A percentile compares a stretch with the other conserved stretches of the same genome.
Conservation (phyloP, 2,113 vertebrate genomes). For the Oreochromis niloticus region DNA sequence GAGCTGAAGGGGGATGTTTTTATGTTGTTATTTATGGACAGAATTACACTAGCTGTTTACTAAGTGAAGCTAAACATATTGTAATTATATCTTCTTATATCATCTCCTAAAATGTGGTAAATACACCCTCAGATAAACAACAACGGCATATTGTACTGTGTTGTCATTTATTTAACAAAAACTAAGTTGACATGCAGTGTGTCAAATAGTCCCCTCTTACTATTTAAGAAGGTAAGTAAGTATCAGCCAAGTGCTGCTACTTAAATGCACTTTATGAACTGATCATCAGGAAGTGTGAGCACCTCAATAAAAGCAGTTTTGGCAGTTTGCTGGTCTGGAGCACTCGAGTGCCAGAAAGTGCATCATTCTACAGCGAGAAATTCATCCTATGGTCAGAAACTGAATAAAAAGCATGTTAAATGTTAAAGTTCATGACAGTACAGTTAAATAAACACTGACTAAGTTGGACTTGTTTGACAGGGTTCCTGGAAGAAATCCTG, state of each 20-base stretch:
- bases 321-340: neutral
- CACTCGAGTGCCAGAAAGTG: neutral
- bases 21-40: neutral
- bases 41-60: neutral
- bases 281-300: neutral
- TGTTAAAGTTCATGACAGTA: neutral
- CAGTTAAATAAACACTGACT: neutral
- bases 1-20: rapidly evolving
- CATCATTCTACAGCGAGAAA: neutral
- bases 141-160: neutral
- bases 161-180: neutral
- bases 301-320: neutral
- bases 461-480: neutral
- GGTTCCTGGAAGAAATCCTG: neutral
- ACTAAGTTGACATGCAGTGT: neutral
- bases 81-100: neutral
- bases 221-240: neutral
- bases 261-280: neutral
- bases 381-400: neutral
- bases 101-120: neutral
- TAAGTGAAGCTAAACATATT: neutral
- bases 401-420: neutral
- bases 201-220: neutral
- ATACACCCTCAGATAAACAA: neutral
- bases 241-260: neutral